Evolutionary conservation across 2,888 invertebrate species (phyloP), one percentile per base, ranked within the genome.

Genomic region (Teleiodes luculella): DNA sequence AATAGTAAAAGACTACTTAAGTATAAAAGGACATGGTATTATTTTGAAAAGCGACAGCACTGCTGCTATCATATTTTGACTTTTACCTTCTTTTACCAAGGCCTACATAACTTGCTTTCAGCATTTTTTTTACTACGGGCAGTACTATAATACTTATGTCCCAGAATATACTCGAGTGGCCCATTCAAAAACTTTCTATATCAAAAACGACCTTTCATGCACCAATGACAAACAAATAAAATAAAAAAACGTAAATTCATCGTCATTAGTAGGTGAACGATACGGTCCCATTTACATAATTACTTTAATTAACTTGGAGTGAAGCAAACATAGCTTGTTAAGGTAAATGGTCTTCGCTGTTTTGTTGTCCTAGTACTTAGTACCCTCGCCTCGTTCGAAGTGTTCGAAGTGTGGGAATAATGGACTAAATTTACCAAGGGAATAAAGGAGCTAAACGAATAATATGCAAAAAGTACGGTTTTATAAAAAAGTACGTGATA

Each of bases 231-330:
- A n/a, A n/a, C n/a, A n/a, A n/a, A n/a, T n/a, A n/a, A n/a, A n/a
- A n/a, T n/a, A n/a, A n/a, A n/a, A n/a, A n/a, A n/a, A n/a, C n/a
- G n/a, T n/a, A n/a, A n/a, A n/a, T n/a, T n/a, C n/a, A 43, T 28
- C 28, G 18, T 13, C 43, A 43, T 43, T 43, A 35, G n/a, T 43
- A 11, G 5, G 43, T 33, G n/a, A n/a, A 41, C 53, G 52, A 57
- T 49, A 57, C 59, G 45, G 24, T 63, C 59, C 54, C 57, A 63
- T 70, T 63, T 58, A 50, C 61, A 57, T 67, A 65, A 62, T 61
- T 63, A 57, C 58, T 60, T 56, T 64, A 64, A 67, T 67, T 70
- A 67, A 61, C 57, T 63, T 54, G 20, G 33, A 60, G 59, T 57
- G 60, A 57, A 57, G 57, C 59, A 64, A 68, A 65, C 56, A 64